Evolutionary conservation across 53 echinoderm and acorn worm species (phyloP), one percentile per base, ranked within the genome.

Genomic region (Antedon mediterranea): DNA sequence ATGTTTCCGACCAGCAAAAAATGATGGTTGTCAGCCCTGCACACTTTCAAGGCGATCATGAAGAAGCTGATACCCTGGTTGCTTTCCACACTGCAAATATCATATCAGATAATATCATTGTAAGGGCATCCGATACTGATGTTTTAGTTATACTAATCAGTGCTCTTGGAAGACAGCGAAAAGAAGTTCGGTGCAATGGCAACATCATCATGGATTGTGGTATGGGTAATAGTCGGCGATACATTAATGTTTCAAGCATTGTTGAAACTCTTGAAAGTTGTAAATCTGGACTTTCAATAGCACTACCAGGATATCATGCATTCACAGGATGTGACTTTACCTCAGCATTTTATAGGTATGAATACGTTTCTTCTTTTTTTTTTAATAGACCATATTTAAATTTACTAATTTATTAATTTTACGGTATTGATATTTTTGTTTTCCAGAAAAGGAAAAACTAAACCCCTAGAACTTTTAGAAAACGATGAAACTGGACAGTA

Each of bases 321-420:
- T 88, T 88, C 72, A 85, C 89, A 76, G 89, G 89, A 29, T 88
- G 79, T 43, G 89, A 88, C 30, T 88, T 88, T 30, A 88, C 79
- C 4, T 79, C 89, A 57, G 89, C 85, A 29, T 88, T 88, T 32
- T 88, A 78, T 71, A 80, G n/a, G n/a, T n/a, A n/a, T n/a, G n/a
- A n/a, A n/a, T n/a, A n/a, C n/a, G n/a, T n/a, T n/a, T n/a, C n/a
- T n/a, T n/a, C n/a, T n/a, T n/a, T n/a, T n/a, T n/a, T n/a, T n/a
- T n/a, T n/a, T n/a, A n/a, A n/a, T n/a, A n/a, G n/a, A n/a, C n/a
- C n/a, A n/a, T n/a, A n/a, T n/a, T n/a, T n/a, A n/a, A n/a, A n/a
- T n/a, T n/a, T n/a, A n/a, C n/a, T n/a, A n/a, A n/a, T n/a, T n/a
- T n/a, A n/a, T n/a, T n/a, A n/a, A n/a, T n/a, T n/a, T n/a, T n/a